Evolutionary conservation across 2,797 vertebrate species (phyloP).

Genomic region (Pseudomugil tenellus): DNA sequence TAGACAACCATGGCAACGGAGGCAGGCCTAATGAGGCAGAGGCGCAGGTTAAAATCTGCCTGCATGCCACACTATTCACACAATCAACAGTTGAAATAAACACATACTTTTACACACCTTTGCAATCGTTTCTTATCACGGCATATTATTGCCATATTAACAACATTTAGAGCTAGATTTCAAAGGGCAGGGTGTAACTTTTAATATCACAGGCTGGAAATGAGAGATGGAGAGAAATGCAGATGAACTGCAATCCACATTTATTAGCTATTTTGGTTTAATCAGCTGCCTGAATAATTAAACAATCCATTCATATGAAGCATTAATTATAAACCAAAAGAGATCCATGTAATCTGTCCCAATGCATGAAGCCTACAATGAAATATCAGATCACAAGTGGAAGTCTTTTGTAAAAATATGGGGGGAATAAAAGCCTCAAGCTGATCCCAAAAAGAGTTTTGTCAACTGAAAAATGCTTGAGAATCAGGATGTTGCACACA

Average conservation of each 20-base stretch:
- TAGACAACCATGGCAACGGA: conserved; percentile 86
- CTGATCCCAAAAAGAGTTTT: conserved; percentile 30
- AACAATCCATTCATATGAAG: conserved; percentile 38
- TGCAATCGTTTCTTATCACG: background rate
- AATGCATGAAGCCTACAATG: conserved; percentile 7
- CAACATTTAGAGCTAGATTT: conserved; percentile 1
- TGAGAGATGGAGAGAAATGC: background rate
- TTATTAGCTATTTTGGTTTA: conserved; percentile 20
- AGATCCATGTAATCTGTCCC: conserved; percentile 2
- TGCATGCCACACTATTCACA: conserved; percentile 60
- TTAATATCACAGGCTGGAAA: background rate
- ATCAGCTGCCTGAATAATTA: conserved; percentile 37
- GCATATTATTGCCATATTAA: conserved; percentile 1
- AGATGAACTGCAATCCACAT: conserved; percentile 17
- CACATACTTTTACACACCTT: conserved; percentile 7
- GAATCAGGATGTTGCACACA: conserved; percentile 31
- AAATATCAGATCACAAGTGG: background rate
- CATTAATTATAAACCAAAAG: conserved; percentile 36
- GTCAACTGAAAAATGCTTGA: conserved; percentile 14
- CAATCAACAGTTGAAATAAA: conserved; percentile 70
- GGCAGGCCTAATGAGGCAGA: conserved; percentile 84
- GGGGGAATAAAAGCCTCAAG: conserved; percentile 6
- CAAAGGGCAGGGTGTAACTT: background rate
- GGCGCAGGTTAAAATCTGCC: conserved; percentile 81
- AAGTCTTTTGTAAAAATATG: conserved; percentile 2